Conservation (phyloP, 2,113 vertebrate genomes). For the Colinus virginianus region DNA sequence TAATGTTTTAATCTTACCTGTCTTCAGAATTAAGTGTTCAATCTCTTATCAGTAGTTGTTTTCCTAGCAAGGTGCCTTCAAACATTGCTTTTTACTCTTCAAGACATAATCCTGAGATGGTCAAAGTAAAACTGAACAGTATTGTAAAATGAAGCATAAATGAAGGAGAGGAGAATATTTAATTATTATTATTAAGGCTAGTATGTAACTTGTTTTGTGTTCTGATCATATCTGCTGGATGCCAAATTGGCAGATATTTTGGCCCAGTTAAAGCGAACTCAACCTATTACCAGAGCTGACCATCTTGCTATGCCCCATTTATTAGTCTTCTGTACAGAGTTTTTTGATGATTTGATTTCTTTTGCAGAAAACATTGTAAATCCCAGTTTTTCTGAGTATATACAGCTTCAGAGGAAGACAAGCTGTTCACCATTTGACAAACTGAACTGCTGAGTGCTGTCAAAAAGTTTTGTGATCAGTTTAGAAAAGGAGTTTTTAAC, state of each 20-base stretch:
- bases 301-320: background rate
- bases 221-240: background rate
- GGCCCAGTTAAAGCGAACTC: background rate
- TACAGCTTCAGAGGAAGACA: background rate
- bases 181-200: background rate
- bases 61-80: background rate
- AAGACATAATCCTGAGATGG: background rate
- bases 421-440: background rate
- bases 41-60: background rate
- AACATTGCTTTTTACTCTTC: background rate
- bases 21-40: background rate
- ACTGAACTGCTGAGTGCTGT: background rate
- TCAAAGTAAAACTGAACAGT: background rate
- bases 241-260: background rate
- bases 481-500: background rate
- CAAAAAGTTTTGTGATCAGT: background rate
- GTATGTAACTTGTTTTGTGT: background rate
- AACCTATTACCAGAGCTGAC: background rate
- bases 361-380: background rate
- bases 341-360: background rate
- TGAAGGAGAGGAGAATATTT: too few relatives aligned
- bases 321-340: background rate
- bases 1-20: background rate
- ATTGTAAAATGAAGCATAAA: background rate
- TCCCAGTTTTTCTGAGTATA: background rate